These are phyloP conservation scores for Tachina lurida DNA, from an alignment of 2,888 invertebrate genomes.

Conservation along the genomic window DNA sequence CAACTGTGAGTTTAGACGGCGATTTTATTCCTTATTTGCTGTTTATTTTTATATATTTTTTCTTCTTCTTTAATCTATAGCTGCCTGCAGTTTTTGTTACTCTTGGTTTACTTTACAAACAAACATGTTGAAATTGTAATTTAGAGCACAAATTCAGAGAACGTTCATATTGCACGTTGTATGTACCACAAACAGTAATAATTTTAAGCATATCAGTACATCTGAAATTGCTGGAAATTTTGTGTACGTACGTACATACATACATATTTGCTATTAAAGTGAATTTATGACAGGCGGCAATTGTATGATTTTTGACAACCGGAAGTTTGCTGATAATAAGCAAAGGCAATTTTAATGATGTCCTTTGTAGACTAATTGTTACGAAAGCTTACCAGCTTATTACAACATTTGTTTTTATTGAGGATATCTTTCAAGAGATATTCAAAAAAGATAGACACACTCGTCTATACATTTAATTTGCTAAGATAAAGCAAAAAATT, in stretches of 20 bases:
- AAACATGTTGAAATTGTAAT: constrained; percentile 61
- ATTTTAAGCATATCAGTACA: constrained; percentile 61
- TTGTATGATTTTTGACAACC: constrained; percentile 66
- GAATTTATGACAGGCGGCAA: constrained; percentile 68
- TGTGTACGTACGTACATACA: background rate
- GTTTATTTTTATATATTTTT: constrained; percentile 18
- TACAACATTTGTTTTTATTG: background rate
- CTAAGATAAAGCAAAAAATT: too few species aligned
- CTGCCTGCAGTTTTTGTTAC: constrained; percentile 25
- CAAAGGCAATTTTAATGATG: constrained; percentile 44
- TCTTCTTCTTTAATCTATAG: background rate
- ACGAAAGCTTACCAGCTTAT: background rate
- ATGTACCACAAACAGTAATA: constrained; percentile 53
- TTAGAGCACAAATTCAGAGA: constrained; percentile 33
- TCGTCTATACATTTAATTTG: background rate
- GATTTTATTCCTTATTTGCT: constrained; percentile 51
- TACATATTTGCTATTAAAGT: constrained; percentile 46
- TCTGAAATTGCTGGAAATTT: constrained; percentile 64
- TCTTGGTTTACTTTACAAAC: constrained; percentile 44
- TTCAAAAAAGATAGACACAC: too few species aligned
- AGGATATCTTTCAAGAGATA: too few species aligned
- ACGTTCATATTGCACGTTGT: constrained; percentile 8
- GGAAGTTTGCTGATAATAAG: constrained; percentile 65
- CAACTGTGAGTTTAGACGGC: constrained; percentile 66
- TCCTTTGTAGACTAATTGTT: constrained; percentile 35